Percentiles rank a stretch among this genome's conserved stretches.
phyloP scores from a whole-genome alignment of 2,797 vertebrate species.

The Delichon dasypus region DNA sequence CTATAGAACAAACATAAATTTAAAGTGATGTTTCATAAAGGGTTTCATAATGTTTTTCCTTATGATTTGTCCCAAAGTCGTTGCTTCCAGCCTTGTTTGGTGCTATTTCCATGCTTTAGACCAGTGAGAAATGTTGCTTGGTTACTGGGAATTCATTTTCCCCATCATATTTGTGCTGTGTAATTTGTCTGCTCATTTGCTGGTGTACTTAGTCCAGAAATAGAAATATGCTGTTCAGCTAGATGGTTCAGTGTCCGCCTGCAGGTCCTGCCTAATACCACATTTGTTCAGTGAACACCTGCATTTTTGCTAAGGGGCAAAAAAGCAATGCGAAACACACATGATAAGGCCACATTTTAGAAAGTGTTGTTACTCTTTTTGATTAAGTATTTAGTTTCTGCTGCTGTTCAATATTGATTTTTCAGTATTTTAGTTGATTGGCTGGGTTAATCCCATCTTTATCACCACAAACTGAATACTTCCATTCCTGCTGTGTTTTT shows the following conservation, averaged over 20 bases:
- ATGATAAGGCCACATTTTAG: background rate
- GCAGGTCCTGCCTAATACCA: background rate
- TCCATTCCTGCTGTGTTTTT: background rate
- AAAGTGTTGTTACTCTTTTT: background rate
- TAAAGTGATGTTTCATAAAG: background rate
- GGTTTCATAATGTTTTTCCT: background rate
- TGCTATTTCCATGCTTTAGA: background rate
- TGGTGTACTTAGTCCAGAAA: background rate
- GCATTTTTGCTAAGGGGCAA: background rate
- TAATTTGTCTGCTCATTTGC: background rate
- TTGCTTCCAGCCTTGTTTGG: background rate
- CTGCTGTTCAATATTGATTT: background rate
- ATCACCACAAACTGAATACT: background rate
- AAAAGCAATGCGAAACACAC: background rate
- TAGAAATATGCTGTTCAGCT: background rate
- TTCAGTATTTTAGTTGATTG: background rate
- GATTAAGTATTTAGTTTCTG: background rate
- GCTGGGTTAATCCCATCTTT: background rate
- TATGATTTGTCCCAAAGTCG: background rate
- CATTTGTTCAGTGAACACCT: background rate
- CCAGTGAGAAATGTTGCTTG: background rate
- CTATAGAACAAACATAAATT: background rate
- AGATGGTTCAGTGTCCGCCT: background rate
- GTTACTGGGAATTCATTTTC: background rate
- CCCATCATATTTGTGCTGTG: background rate